Evolutionary conservation across 2,888 invertebrate species (phyloP), one percentile per base, ranked within the genome.

Genomic region (Sinelater perroti): DNA sequence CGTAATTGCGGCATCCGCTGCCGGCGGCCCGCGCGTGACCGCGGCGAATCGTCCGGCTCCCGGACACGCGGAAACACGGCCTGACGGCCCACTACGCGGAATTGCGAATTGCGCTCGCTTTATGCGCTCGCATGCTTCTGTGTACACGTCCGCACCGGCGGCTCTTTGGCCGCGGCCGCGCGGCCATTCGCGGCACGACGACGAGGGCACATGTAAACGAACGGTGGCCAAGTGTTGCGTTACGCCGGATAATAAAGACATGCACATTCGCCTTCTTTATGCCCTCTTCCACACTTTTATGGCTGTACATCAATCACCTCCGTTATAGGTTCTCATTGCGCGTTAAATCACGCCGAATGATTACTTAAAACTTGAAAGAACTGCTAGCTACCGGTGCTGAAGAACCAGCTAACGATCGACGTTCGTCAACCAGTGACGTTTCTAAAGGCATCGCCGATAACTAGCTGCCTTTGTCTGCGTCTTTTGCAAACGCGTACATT

Each of bases 21-120:
- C 67, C 66, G 72, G 72, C 69, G 69, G 68, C 62, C 65, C 65
- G 72, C 74, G 68, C 75, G 75, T 75, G 75, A 75, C 75, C 75
- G 64, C 65, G 69, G 72, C 69, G 69, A 75, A 75, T 75, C 62
- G 68, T 67, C n/a, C 65, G 67, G 70, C 72, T 73, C 72, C 74
- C 66, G 72, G 70, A 71, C 70, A 65, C 62, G 61, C 66, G 66
- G 64, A 65, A 66, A 61, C 53, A 57, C 53, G 53, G 54, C 49
- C 45, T 50, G 26, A 57, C 53, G 53, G 54, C 49, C 45, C 54
- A 31, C 53, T 58, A 58, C 58, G 38, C 31, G 47, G 51, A 57
- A 57, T 57, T 57, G 33, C 26, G 58, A 53, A 58, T 58, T 49
- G 53, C 36, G 35, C 42, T 47, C 55, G 30, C 38, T 47, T 58